Percentiles rank a stretch among this genome's conserved stretches.
These are phyloP conservation scores for Notoglanidium macrostoma DNA, from an alignment of 2,797 vertebrate species.

Conservation along the genomic window DNA sequence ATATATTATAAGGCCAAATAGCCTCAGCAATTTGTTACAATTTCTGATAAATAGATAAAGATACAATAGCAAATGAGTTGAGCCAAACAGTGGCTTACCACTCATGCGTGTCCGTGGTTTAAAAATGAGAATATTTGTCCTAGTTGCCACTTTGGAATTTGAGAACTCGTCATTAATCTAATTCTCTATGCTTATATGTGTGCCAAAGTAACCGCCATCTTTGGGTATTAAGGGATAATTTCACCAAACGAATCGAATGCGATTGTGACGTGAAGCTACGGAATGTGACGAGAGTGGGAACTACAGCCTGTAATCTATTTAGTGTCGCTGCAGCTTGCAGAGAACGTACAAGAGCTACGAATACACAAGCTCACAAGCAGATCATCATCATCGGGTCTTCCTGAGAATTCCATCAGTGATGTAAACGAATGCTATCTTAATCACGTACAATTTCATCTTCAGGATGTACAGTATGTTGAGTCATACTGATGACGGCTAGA, in stretches of 20 bases:
- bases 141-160: constrained; percentile 21
- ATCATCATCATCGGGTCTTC: background rate
- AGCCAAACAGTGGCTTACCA: background rate
- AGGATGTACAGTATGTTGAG: background rate
- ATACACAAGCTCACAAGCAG: background rate
- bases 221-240: constrained; percentile 49
- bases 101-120: background rate
- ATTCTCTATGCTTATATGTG: constrained; percentile 39
- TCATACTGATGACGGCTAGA: background rate
- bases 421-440: background rate
- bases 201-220: constrained; percentile 44
- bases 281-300: constrained; percentile 14
- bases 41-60: background rate
- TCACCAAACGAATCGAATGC: constrained; percentile 49
- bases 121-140: constrained; percentile 42
- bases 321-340: constrained; percentile 9
- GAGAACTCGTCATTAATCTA: constrained; percentile 45
- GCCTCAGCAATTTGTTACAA: background rate
- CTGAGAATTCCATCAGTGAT: background rate
- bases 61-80: no score
- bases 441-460: background rate
- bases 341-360: background rate
- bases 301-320: constrained; percentile 6
- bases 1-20: background rate
- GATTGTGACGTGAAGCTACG: constrained; percentile 44